Base-by-base conservation (phyloP, 2,113 vertebrate species). In the Oryzias curvinotus region DNA sequence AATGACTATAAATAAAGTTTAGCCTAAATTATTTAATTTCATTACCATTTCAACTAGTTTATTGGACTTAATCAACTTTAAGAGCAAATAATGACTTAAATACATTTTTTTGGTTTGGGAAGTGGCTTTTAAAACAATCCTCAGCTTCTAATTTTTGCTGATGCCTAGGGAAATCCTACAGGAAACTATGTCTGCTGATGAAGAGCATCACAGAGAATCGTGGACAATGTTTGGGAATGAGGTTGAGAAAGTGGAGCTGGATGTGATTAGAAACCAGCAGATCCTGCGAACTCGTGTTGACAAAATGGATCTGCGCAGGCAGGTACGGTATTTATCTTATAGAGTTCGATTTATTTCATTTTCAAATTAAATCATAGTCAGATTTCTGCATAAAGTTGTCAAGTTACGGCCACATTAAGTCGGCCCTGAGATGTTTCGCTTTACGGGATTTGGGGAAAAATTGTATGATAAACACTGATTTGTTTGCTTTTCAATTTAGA, bases 181-280 rank as follows among this genome's bases (percentile, higher is more conserved):
- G 67, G 91, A 92, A 62, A 89, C 87, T 5, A 72, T 88, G 44
- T 44, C 84, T 1, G 83, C 91, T 7, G 93, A 95, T 14, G 90
- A 92, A 21, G 91, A 93, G 30, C 87, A 90, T 48, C 84, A 91
- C 15, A 92, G 93, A 41, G 89, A 94, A 41, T 94, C 94, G 83
- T 91, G 91, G 60, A 90, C 92, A 30, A 41, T 89, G 45, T 98
- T 98, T 62, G 93, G 93, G 53, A 98, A 99, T 0, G 94, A 96
- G 65, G 88, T 81, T 62, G 96, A 98, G 80, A 94, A 85, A 64
- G 41, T 94, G 0, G 96, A 99, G 66, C 4, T 92, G 1, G 87
- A 87, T 3, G 89, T 94, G 19, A 86, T 96, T 16, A 62, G 62
- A 57, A 85, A 89, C 55, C 94, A 93, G 81, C 89, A 84, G 6